Evolutionary conservation across 2,113 vertebrate genomes (phyloP).

Genomic region (Phyllostomus discolor): DNA sequence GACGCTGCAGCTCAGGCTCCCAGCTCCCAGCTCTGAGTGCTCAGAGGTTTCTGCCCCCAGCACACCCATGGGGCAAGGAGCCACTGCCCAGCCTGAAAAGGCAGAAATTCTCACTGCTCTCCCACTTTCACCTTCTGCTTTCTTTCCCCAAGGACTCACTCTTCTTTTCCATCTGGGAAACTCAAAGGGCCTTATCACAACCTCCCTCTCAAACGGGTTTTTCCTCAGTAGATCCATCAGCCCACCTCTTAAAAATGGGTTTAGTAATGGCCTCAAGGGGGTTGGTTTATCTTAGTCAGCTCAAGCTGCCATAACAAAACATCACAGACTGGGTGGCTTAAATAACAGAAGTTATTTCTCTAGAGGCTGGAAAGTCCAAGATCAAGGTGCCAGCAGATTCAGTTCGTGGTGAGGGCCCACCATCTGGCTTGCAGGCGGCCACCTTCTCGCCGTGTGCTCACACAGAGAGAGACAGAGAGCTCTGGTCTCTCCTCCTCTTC

Average conservation of each 20-base stretch:
- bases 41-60: background rate
- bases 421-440: background rate
- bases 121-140: background rate
- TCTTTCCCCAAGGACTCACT: background rate
- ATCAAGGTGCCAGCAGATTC: background rate
- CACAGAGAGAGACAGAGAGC: background rate
- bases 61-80: background rate
- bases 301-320: background rate
- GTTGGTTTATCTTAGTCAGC: background rate
- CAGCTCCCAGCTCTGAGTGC: background rate
- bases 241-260: background rate
- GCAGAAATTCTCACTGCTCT: background rate
- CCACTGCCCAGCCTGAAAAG: accelerated
- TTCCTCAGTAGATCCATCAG: background rate
- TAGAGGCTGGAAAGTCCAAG: background rate
- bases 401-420: background rate
- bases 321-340: background rate
- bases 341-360: background rate
- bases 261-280: background rate
- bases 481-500: background rate
- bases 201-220: background rate
- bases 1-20: background rate
- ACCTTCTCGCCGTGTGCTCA: background rate
- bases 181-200: background rate
- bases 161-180: background rate